Base-by-base conservation (phyloP, 2,113 vertebrate genomes). In the Loxodonta africana region DNA sequence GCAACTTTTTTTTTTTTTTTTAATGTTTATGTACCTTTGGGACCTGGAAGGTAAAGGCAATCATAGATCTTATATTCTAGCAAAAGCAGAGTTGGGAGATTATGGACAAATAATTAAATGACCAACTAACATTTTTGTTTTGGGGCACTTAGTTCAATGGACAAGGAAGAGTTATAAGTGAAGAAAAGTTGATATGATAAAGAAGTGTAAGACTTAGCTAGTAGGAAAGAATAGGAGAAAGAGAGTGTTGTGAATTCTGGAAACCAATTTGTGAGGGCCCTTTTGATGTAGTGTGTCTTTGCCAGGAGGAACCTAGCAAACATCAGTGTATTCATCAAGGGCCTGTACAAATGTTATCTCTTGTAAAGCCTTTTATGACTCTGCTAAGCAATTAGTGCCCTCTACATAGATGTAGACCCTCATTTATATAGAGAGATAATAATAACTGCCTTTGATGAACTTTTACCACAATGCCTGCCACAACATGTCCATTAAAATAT, bases 1-100 rank as follows among this genome's bases (percentile, higher is more conserved):
- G 48, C 48, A 48, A 48, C 48, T 48, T 48, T 48, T 48, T 37
- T 37, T 37, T 37, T 37, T 37, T 37, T 37, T 37, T 37, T 37
- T 37, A 37, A 25, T 73, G 57, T 76, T 90, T 87, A 80, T 23
- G 69, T 86, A 74, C n/a, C 86, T 30, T 2, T 82, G 89, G 53
- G 60, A 46, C 57, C n/a, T 92, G 44, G 48, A 77, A 92, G 90
- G 88, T 46, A 84, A 94, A 87, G 62, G 76, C 83, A 23, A 28
- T 95, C 23, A 57, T 1, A 90, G 30, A 60, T 94, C 60, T 77
- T 89, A 71, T 17, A 90, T 8, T 30, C 83, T 89, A 92, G 62
- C 84, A 63, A 88, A 88, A 95, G 60, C 65, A 85, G 30, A 37
- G 12, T 44, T 28, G 6, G 41, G 20, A 67, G 41, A 85, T 41